Evolutionary conservation across 2,888 invertebrate genomes (phyloP).

Genomic region (Molorchus minor): DNA sequence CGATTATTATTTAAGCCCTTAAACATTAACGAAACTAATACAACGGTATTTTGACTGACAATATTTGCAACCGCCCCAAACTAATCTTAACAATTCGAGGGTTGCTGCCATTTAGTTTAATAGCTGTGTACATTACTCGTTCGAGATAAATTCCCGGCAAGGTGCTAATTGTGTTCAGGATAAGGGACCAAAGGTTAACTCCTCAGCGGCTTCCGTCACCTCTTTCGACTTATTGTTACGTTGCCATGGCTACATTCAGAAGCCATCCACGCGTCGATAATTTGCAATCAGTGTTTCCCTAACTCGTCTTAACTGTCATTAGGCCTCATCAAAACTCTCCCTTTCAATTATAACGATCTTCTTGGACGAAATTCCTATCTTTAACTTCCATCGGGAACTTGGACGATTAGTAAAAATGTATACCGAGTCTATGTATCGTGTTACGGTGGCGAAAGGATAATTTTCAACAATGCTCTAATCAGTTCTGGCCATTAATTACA

Average conservation of each 20-base stretch:
- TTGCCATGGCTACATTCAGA: conserved; percentile 32
- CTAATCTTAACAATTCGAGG: conserved; percentile 38
- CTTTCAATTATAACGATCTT: conserved; percentile 41
- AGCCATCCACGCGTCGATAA: conserved; percentile 43
- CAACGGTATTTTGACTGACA: conserved; percentile 37
- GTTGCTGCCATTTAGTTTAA: conserved; percentile 35
- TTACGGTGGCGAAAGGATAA: background rate
- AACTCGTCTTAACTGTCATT: conserved; percentile 45
- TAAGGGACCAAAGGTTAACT: conserved; percentile 39
- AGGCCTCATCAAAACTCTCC: conserved; percentile 44
- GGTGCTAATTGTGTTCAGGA: conserved; percentile 42
- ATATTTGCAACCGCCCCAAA: conserved; percentile 37
- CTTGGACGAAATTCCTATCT: conserved; percentile 22
- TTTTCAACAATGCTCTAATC: background rate
- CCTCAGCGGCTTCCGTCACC: conserved; percentile 42
- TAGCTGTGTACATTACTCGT: conserved; percentile 38
- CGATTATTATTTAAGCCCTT: conserved; percentile 6
- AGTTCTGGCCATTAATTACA: no score
- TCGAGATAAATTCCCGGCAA: conserved; percentile 31
- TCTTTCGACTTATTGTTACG: conserved; percentile 43
- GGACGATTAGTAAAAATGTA: background rate
- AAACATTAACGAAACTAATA: conserved; percentile 18
- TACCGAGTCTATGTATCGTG: no score
- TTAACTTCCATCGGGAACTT: conserved; percentile 21
- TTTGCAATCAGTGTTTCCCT: conserved; percentile 47